These are phyloP conservation scores for Aphyosemion australe DNA, from an alignment of 2,113 vertebrate genomes.

Conservation along the genomic window DNA sequence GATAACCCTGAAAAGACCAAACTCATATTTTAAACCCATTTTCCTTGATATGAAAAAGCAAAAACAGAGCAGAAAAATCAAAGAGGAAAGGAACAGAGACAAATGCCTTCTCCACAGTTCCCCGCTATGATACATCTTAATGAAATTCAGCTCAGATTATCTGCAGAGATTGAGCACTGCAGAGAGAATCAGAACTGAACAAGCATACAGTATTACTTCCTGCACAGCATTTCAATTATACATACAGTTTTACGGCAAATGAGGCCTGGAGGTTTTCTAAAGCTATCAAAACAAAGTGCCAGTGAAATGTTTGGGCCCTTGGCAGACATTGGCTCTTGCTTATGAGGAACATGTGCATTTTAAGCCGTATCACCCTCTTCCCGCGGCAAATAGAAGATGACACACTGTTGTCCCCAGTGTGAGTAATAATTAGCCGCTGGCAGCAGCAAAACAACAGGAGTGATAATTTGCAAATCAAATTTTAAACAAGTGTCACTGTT, in stretches of 20 bases:
- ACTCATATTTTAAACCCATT: conserved; percentile 20
- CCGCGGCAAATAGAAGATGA: conserved; percentile 62
- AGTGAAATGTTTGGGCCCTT: conserved; percentile 54
- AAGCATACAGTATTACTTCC: background rate
- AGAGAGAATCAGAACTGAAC: background rate
- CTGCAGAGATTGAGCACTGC: conserved; percentile 6
- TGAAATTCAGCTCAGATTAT: conserved; percentile 10
- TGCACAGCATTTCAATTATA: conserved; percentile 30
- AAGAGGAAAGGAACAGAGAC: conserved; percentile 4
- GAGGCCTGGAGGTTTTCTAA: conserved; percentile 25
- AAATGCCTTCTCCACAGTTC: conserved; percentile 11
- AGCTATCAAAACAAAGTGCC: conserved; percentile 42
- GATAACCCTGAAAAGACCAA: conserved; percentile 1
- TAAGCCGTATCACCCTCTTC: conserved; percentile 49
- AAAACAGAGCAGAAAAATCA: background rate
- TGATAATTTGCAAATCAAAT: conserved; percentile 67
- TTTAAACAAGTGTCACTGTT: conserved; percentile 49
- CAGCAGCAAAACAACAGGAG: conserved; percentile 44
- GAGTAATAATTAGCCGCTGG: conserved; percentile 68
- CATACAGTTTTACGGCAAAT: conserved; percentile 1
- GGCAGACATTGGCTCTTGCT: conserved; percentile 32
- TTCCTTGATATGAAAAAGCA: conserved; percentile 1
- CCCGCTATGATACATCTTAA: background rate
- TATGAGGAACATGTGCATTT: conserved; percentile 53
- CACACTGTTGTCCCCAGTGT: conserved; percentile 57